phyloP scores from a whole-genome alignment of 2,113 vertebrate species.

The Oncorhynchus mykiss region DNA sequence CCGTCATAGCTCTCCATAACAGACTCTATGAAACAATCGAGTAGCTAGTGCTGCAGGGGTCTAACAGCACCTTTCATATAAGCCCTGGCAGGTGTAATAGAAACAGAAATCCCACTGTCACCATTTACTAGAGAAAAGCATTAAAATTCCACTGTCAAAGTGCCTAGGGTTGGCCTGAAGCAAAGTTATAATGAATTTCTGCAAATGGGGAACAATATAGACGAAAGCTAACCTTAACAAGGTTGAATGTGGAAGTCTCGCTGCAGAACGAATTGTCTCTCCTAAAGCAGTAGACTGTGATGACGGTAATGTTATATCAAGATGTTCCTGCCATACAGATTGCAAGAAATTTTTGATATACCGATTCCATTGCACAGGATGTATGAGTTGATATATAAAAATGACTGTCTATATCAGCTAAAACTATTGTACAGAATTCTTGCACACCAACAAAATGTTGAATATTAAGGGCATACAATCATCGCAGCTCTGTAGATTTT shows the following conservation, averaged over 20 bases:
- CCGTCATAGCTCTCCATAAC: constrained; percentile 27
- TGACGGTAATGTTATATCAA: not conserved
- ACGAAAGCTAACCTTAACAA: not conserved
- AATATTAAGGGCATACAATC: no score
- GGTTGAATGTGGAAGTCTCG: not conserved
- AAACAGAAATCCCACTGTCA: constrained; percentile 21
- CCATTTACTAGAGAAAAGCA: constrained; percentile 42
- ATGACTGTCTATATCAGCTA: no score
- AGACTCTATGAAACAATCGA: constrained; percentile 44
- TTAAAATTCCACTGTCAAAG: constrained; percentile 38
- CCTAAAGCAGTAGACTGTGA: not conserved
- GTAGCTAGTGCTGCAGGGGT: constrained; percentile 40
- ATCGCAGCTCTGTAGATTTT: no score
- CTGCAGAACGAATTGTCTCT: not conserved
- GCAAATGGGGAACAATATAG: not conserved
- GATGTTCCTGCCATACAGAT: not conserved
- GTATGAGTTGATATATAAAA: no score
- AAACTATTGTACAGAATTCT: no score
- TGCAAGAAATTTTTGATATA: no score
- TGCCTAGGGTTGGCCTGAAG: constrained; percentile 25
- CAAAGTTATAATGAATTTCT: constrained; percentile 35
- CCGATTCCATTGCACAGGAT: no score
- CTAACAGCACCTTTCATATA: constrained; percentile 44
- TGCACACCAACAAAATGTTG: no score
- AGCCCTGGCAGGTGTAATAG: constrained; percentile 15